These are phyloP conservation scores for Palaemon carinicauda DNA, from an alignment of 1,140 invertebrate genomes.

Conservation along the genomic window DNA sequence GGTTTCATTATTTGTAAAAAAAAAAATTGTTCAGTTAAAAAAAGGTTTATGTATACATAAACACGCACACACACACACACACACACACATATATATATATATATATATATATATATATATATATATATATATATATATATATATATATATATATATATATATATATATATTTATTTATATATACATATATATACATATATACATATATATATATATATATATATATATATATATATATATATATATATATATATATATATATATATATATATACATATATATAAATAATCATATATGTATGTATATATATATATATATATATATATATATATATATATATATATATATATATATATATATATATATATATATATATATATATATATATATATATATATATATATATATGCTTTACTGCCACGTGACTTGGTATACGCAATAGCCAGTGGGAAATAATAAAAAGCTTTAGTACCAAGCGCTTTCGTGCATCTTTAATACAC, in stretches of 20 bases:
- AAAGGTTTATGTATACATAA: too few species aligned
- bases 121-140: not conserved
- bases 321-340: not conserved
- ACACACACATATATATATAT: not conserved
- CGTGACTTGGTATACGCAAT: too few species aligned
- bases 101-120: not conserved
- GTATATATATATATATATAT: not conserved
- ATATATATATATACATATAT: not conserved
- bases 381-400: not conserved
- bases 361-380: too few species aligned
- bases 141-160: not conserved
- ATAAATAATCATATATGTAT: not conserved
- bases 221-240: not conserved
- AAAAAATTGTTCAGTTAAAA: too few species aligned
- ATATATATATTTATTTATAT: not conserved
- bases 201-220: not conserved
- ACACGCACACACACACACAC: not conserved
- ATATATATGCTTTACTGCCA: too few species aligned
- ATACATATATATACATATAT: not conserved
- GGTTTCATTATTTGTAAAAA: too few species aligned
- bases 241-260: not conserved
- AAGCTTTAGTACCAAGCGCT: too few species aligned
- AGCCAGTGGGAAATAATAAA: too few species aligned
- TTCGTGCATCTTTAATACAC: too few species aligned
- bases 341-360: too few species aligned